Percentiles rank a stretch among this genome's conserved stretches.
phyloP scores from a whole-genome alignment of 2,113 vertebrate species.

The Tilapia sparmanii region DNA sequence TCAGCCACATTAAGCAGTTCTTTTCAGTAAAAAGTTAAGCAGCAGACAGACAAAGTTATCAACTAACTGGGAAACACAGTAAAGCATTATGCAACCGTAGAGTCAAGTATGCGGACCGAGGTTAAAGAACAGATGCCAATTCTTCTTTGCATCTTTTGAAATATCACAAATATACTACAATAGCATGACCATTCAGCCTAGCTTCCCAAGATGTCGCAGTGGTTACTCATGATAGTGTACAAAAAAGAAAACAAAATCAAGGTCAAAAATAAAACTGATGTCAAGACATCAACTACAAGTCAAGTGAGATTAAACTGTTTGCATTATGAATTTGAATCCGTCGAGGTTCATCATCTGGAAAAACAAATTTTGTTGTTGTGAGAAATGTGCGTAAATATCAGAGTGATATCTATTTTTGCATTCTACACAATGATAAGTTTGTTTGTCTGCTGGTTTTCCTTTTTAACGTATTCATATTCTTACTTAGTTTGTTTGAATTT shows the following conservation, averaged over 20 bases:
- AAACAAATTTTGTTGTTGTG: accelerated
- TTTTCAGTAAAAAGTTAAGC: background rate
- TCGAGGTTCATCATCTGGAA: background rate
- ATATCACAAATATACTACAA: background rate
- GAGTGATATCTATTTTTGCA: background rate
- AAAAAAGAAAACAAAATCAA: background rate
- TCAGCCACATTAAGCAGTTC: background rate
- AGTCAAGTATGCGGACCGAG: background rate
- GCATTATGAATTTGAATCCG: background rate
- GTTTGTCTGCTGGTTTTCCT: background rate
- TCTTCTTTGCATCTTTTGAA: background rate
- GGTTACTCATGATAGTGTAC: background rate
- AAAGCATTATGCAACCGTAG: background rate
- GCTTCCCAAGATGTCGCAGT: background rate
- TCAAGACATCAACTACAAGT: background rate
- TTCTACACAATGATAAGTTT: background rate
- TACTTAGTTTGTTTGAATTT: background rate
- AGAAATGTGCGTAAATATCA: accelerated
- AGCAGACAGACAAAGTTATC: background rate
- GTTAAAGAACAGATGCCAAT: background rate
- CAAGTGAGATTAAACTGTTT: background rate
- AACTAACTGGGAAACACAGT: background rate
- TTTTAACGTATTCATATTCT: background rate
- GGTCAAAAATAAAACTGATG: background rate
- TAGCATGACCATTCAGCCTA: background rate